Percentiles rank a stretch among this genome's conserved stretches.
Evolutionary conservation across 2,888 invertebrate species (phyloP).

Genomic region (Malthinus seriepunctatus): DNA sequence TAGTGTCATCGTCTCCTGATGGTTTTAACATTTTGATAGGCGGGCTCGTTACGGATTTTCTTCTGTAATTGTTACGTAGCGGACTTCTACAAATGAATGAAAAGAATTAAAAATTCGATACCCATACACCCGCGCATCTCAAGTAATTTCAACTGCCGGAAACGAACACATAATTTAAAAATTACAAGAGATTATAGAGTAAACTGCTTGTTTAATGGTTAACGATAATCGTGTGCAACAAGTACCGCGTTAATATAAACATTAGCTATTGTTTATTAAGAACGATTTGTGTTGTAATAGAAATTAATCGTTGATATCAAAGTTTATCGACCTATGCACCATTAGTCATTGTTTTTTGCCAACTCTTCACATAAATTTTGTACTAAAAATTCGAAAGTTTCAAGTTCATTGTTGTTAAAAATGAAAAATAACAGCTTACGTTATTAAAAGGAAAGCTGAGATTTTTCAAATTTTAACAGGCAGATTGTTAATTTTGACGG

Average conservation of each 20-base stretch:
- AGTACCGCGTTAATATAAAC: slow-evolving; percentile 4
- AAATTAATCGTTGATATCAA: background rate
- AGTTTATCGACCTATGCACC: slow-evolving; percentile 3
- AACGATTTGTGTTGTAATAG: too few relatives aligned
- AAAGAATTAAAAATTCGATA: slow-evolving; percentile 7
- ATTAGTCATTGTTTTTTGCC: background rate
- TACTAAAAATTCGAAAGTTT: too few relatives aligned
- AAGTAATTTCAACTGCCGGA: slow-evolving; percentile 11
- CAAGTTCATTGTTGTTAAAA: too few relatives aligned
- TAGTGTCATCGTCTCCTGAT: slow-evolving; percentile 60
- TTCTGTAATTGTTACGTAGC: slow-evolving; percentile 58
- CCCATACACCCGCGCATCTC: background rate
- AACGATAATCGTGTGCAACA: background rate
- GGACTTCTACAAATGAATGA: slow-evolving; percentile 14
- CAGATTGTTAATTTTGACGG: too few relatives aligned
- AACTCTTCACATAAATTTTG: background rate
- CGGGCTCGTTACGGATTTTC: slow-evolving; percentile 66
- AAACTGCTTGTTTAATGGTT: slow-evolving; percentile 4
- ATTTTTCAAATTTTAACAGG: too few relatives aligned
- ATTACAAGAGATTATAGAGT: slow-evolving; percentile 14
- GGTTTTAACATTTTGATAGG: slow-evolving; percentile 55
- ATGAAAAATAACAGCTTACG: too few relatives aligned
- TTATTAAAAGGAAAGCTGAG: too few relatives aligned
- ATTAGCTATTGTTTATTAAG: slow-evolving; percentile 2
- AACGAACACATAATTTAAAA: slow-evolving; percentile 14